Evolutionary conservation across 2,888 invertebrate species (phyloP), one percentile per base, ranked within the genome.

Genomic region (Cheilosia pagana): DNA sequence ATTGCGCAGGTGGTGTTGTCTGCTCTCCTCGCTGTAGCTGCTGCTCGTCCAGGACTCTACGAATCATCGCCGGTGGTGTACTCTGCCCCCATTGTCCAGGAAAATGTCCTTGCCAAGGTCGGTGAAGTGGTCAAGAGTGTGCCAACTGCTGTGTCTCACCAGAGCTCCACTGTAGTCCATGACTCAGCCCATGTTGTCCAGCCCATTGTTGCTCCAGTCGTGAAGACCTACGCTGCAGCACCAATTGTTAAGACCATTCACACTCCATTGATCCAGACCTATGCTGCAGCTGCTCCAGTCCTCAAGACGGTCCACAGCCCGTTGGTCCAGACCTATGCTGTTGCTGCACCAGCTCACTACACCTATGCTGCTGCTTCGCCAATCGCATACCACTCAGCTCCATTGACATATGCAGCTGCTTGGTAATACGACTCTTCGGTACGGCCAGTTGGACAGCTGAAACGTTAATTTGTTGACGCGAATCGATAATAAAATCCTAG

Each of bases 161-260:
- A 94, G 87, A 93, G 93, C 78, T 92, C 93, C 14, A 89, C 93
- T 39, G 93, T 94, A 86, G 91, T 93, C 23, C 93, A 92, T 85
- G 91, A 90, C 77, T 87, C 89, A 8, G 91, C 90, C 0, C 90
- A 91, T 77, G 87, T 89, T 45, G 89, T 91, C 16, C 88, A 90
- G 14, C 90, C 90, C 4, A 88, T 88, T 28, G 87, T 90, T 25
- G 87, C 90, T 21, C 90, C 90, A 19, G 79, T 90, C 0, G 41
- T 90, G n/a, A 90, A 89, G 86, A 89, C 71, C 39, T 76, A 79
- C 68, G 87, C 75, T 10, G 60, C 62, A n/a, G 68, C 72, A 39
- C 60, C 76, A 43, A 14, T 35, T 16, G 0, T 43, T 2, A 62
- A 62, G 52, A 19, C 62, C 7, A 16, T 48, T 0, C 48, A 48